These are phyloP conservation scores for Eurypyga helias DNA, from an alignment of 2,113 vertebrate species.

Conservation along the genomic window DNA sequence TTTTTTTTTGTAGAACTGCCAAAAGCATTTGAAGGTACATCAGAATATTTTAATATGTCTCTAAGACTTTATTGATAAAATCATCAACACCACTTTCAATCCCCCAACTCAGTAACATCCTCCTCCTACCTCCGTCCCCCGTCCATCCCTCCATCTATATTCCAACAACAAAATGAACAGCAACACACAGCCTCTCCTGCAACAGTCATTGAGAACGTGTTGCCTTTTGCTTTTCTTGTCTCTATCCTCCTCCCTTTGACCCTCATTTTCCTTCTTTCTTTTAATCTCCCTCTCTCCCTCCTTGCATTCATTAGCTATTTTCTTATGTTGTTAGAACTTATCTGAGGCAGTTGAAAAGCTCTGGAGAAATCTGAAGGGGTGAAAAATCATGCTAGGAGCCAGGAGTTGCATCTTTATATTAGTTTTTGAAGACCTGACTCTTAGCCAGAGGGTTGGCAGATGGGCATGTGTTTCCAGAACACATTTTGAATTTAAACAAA, in stretches of 20 bases:
- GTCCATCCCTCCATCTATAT: no score
- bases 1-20: neutral
- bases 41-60: neutral
- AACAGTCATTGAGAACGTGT: rapidly evolving
- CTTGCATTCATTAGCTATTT: neutral
- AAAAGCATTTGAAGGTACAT: neutral
- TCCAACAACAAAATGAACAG: neutral
- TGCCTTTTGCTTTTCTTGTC: neutral
- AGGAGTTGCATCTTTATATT: neutral
- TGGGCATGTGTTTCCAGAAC: neutral
- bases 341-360: neutral
- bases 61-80: neutral
- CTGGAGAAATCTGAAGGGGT: neutral
- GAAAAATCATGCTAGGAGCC: neutral
- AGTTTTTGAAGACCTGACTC: neutral
- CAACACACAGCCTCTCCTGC: neutral
- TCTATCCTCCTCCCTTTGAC: neutral
- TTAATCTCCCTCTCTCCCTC: neutral
- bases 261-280: neutral
- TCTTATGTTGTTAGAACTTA: neutral
- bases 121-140: neutral
- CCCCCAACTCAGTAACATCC: neutral
- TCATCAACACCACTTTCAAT: neutral
- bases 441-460: slow-evolving; percentile 19
- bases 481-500: neutral